A percentile compares a stretch with the other conserved stretches of the same genome.
Conservation (phyloP, 2,113 vertebrate genomes). For the Poecilia latipinna region DNA sequence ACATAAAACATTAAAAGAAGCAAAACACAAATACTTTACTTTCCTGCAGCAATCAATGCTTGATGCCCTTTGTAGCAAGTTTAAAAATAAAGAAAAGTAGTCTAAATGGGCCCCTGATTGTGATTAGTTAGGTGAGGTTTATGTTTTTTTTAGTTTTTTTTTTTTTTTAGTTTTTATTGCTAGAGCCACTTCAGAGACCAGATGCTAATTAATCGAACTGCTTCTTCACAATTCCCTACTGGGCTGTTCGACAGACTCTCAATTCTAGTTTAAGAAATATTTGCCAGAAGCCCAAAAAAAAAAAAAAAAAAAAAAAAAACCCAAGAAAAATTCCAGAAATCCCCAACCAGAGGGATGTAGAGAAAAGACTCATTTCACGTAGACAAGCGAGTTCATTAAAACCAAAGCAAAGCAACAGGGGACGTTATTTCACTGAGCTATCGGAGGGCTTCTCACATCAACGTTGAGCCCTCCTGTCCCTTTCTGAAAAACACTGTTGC, state of each 20-base stretch:
- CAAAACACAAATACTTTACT: slow-evolving; percentile 11
- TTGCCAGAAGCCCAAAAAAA: slow-evolving; percentile 29
- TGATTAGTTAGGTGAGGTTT: slow-evolving; percentile 48
- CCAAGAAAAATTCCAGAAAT: slow-evolving; percentile 12
- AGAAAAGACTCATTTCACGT: slow-evolving; percentile 49
- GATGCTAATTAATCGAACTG: slow-evolving; percentile 40
- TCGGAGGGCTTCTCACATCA: slow-evolving; percentile 43
- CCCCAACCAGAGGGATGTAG: slow-evolving; percentile 19
- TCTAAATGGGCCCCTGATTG: slow-evolving; percentile 68
- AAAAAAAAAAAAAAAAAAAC: too few species aligned
- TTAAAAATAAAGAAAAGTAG: slow-evolving; percentile 18
- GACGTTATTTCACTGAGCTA: slow-evolving; percentile 58
- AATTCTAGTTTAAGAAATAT: slow-evolving; percentile 25
- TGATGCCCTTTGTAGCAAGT: slow-evolving; percentile 25
- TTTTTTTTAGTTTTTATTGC: slow-evolving; percentile 58
- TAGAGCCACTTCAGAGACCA: slow-evolving; percentile 65
- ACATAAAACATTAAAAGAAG: slow-evolving; percentile 22
- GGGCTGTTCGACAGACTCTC: slow-evolving; percentile 10
- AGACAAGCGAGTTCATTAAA: slow-evolving; percentile 59
- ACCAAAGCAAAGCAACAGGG: slow-evolving; percentile 55
- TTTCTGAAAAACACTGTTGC: slow-evolving; percentile 14
- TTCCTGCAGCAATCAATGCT: slow-evolving; percentile 40
- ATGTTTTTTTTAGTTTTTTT: slow-evolving; percentile 12
- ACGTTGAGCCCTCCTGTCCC: slow-evolving; percentile 8
- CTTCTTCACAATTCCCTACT: slow-evolving; percentile 20